Percentiles rank a stretch among this genome's conserved stretches.
phyloP scores from a whole-genome alignment of 35 echinoderm and acorn worm genomes.

The Holothuria glaberrima region DNA sequence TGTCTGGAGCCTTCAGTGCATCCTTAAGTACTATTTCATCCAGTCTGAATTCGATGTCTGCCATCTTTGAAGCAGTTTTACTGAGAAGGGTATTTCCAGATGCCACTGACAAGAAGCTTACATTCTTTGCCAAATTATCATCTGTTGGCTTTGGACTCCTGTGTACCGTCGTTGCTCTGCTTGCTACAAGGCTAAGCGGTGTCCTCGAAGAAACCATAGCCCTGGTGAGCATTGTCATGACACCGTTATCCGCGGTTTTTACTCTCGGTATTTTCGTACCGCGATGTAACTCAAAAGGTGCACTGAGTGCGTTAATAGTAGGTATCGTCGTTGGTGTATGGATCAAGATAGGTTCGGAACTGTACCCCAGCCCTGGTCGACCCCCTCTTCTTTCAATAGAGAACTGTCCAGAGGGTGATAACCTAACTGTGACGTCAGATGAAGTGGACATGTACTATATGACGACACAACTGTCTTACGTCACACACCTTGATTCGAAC shows the following conservation, averaged over 20 bases:
- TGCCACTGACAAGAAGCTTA: constrained; percentile 14
- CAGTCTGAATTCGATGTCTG: constrained; percentile 27
- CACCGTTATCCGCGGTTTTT: constrained; percentile 21
- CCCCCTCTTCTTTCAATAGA: constrained; percentile 23
- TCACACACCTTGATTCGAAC: too few relatives aligned
- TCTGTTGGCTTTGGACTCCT: constrained; percentile 20
- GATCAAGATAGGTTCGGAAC: constrained; percentile 49
- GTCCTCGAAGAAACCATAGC: constrained; percentile 36
- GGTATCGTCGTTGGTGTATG: constrained; percentile 10
- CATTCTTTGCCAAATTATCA: constrained; percentile 4
- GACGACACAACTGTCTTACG: too few relatives aligned
- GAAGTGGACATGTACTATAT: not conserved
- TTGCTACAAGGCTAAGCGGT: constrained; percentile 44
- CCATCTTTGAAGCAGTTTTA: constrained; percentile 12
- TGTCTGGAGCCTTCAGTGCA: constrained; percentile 48
- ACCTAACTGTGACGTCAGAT: not conserved
- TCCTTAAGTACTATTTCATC: constrained; percentile 45
- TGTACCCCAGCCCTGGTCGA: not conserved
- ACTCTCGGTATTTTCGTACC: constrained; percentile 53
- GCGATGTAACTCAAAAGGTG: constrained; percentile 32
- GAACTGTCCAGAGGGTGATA: not conserved
- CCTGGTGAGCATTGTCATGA: not conserved
- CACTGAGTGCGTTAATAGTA: not conserved
- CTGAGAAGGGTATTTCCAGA: not conserved
- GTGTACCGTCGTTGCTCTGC: constrained; percentile 13